Evolutionary conservation across 2,888 invertebrate genomes (phyloP), one percentile per base, ranked within the genome.

Genomic region (Heteropelma amictum): DNA sequence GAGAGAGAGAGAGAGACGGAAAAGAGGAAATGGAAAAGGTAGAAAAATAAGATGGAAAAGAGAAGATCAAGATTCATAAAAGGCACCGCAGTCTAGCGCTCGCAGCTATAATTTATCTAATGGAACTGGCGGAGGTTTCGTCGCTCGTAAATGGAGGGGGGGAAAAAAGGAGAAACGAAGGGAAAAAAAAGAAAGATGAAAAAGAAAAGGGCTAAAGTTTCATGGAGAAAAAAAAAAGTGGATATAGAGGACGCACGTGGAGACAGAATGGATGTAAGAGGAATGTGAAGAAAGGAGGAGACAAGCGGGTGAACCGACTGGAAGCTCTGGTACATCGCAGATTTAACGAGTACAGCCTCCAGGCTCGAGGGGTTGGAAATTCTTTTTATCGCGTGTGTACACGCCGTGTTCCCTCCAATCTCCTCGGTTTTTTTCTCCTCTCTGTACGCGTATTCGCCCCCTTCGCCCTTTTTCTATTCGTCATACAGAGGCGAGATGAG

Each of bases 71-170:
- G 42, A 69, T 60, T 69, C 28, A 30, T 42, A 42, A 51, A 38
- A 45, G 40, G 23, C 60, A 30, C 10, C 60, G 30, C 14, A 51
- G 30, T 61, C 26, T 67, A 40, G 40, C 49, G 26, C 51, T 21
- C 49, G 21, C 60, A 53, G 60, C 51, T 60, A 77, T 79, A 79
- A 79, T 79, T 79, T 76, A 79, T 63, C 77, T 77, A 75, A 79
- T 79, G 77, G 78, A 79, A 77, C 72, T 42, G 51, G 40, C 14
- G 53, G 42, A 40, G 56, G 54, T 35, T 47, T 61, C 60, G 17
- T 53, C 58, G 51, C 40, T 33, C 60, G 51, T 69, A 33, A 53
- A 69, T 60, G 69, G n/a, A 45, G 56, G 56, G 54, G 45, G 38
- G 23, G 33, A 23, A 4, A 23, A 49, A 49, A 14, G 30, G 17